Evolutionary conservation across 2,888 invertebrate species (phyloP).

Genomic region (Galerucella nymphaeae): DNA sequence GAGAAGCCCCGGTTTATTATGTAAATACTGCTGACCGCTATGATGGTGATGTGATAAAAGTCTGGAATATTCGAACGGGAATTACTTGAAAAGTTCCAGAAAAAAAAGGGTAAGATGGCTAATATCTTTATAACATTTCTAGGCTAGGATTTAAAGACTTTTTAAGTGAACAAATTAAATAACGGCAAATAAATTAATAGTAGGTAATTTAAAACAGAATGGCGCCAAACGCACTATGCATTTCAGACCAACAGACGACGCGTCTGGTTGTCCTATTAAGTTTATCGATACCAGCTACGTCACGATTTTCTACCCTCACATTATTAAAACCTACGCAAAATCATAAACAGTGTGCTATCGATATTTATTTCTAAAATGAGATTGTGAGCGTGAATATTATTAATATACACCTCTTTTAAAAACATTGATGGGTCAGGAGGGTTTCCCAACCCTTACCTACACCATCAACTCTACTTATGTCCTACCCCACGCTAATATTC

Average conservation of each 20-base stretch:
- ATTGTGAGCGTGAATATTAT: too few species aligned
- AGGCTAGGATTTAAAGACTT: not conserved
- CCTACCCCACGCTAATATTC: not conserved
- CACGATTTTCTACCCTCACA: not conserved
- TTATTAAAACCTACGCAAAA: not conserved
- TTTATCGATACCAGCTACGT: not conserved
- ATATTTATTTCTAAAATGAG: not conserved
- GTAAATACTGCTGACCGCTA: conserved; percentile 13
- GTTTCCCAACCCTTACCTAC: not conserved
- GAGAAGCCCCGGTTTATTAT: conserved; percentile 1
- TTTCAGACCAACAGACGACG: not conserved
- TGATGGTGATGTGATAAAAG: not conserved
- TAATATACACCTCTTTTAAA: too few species aligned
- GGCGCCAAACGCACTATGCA: not conserved
- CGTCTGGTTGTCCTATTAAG: not conserved
- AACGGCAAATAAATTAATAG: not conserved
- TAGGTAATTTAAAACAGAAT: not conserved
- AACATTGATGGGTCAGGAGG: too few species aligned
- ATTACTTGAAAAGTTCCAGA: not conserved
- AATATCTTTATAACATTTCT: not conserved
- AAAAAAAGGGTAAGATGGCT: not conserved
- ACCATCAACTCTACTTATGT: not conserved
- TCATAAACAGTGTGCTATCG: not conserved
- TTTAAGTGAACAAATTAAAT: not conserved
- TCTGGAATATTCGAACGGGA: not conserved